These are phyloP conservation scores for Diorhabda carinulata DNA, from an alignment of 1,140 invertebrate genomes.

Conservation along the genomic window DNA sequence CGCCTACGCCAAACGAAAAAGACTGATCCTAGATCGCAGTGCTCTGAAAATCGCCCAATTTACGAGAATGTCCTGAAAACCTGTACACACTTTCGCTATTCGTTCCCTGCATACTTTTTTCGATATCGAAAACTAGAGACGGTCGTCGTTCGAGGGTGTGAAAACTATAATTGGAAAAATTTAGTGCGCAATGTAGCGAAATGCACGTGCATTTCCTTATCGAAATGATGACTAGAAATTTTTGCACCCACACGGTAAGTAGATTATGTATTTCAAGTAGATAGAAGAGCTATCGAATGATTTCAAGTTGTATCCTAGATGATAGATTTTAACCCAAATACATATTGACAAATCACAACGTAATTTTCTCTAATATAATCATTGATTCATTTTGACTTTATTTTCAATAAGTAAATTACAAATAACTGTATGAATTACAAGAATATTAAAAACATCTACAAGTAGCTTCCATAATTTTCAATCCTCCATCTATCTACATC, in stretches of 20 bases:
- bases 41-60: slow-evolving; percentile 25
- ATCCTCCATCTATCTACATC: no score
- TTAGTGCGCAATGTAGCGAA: slow-evolving; percentile 24
- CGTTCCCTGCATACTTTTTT: slow-evolving; percentile 8
- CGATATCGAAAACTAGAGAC: slow-evolving; percentile 18
- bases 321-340: no score
- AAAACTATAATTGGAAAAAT: slow-evolving; percentile 10
- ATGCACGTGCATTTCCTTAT: slow-evolving; percentile 20
- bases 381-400: neutral
- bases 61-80: slow-evolving; percentile 15
- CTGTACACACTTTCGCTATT: slow-evolving; percentile 3
- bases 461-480: no score
- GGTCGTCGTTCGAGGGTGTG: slow-evolving; percentile 13
- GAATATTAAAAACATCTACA: neutral
- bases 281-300: neutral
- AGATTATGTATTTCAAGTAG: neutral
- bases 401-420: no score
- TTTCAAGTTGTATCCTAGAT: neutral
- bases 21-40: slow-evolving; percentile 21
- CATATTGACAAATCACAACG: neutral
- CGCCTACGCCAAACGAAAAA: slow-evolving; percentile 36
- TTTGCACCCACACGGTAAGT: slow-evolving; percentile 41
- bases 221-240: slow-evolving; percentile 37
- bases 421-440: neutral
- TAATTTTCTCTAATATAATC: neutral